Conservation (phyloP, 2,797 vertebrate species). For the Rhyacichthys aspro region DNA sequence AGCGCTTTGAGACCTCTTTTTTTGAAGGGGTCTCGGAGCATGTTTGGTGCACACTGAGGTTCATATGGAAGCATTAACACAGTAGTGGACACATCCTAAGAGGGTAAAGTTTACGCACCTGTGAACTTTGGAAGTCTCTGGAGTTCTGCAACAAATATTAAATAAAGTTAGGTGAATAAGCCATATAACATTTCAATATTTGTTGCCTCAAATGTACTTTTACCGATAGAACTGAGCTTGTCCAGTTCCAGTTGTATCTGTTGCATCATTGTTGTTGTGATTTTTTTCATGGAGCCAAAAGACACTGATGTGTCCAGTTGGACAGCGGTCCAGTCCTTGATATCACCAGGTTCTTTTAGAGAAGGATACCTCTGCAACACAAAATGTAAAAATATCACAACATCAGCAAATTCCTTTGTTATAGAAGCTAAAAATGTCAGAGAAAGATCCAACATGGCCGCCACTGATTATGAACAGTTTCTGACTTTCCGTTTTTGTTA, state of each 20-base stretch:
- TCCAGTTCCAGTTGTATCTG: constrained; percentile 50
- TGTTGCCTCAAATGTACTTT: not conserved
- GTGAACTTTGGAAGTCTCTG: constrained; percentile 56
- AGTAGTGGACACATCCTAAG: too few species aligned
- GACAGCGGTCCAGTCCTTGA: constrained; percentile 30
- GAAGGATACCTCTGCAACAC: constrained; percentile 50
- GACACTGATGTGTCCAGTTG: constrained; percentile 55
- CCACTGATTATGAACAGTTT: too few species aligned
- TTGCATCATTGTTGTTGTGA: constrained; percentile 25
- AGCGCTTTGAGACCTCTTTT: too few species aligned
- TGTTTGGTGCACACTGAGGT: too few species aligned
- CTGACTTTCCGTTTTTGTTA: not conserved
- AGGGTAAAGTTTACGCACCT: constrained; percentile 42
- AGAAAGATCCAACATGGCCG: too few species aligned
- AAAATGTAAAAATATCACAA: not conserved
- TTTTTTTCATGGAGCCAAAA: constrained; percentile 65
- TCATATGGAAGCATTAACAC: too few species aligned
- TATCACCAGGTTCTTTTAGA: not conserved
- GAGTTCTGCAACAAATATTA: constrained; percentile 58
- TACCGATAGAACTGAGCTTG: constrained; percentile 60
- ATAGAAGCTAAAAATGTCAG: too few species aligned
- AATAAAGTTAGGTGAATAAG: not conserved
- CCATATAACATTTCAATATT: rapidly evolving
- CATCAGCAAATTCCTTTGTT: not conserved
- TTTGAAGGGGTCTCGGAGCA: too few species aligned